Evolutionary conservation across 2,888 invertebrate genomes (phyloP).

Genomic region (Eurytoma californica): DNA sequence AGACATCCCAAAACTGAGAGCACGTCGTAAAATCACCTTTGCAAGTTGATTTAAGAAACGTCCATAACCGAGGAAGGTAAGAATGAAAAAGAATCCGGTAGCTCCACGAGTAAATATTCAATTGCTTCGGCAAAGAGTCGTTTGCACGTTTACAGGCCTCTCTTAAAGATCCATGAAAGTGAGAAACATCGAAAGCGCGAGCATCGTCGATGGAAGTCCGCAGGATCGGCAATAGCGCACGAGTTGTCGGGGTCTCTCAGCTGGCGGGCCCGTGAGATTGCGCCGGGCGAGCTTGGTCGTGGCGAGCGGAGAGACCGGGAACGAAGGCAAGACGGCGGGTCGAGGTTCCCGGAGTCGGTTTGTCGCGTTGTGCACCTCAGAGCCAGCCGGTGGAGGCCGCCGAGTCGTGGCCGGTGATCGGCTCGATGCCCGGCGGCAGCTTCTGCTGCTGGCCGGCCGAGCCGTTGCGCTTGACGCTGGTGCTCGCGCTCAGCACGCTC

Average conservation of each 20-base stretch:
- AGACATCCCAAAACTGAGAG: too few relatives aligned
- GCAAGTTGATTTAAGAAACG: too few relatives aligned
- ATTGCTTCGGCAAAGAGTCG: too few relatives aligned
- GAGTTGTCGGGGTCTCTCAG: neutral
- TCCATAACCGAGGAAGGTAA: too few relatives aligned
- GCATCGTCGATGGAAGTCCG: conserved; percentile 8
- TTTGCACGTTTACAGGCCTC: too few relatives aligned
- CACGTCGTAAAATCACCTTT: too few relatives aligned
- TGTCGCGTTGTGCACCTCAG: conserved; percentile 65
- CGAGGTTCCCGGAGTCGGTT: conserved; percentile 40
- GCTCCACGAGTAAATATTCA: too few relatives aligned
- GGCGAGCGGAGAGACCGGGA: conserved; percentile 53
- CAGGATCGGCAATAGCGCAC: conserved; percentile 9
- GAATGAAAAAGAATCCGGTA: too few relatives aligned
- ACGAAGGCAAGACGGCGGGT: conserved; percentile 66
- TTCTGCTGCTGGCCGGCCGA: conserved; percentile 77
- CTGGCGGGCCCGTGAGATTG: neutral
- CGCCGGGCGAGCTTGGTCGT: neutral
- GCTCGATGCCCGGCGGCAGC: conserved; percentile 82
- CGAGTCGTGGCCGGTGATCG: conserved; percentile 84
- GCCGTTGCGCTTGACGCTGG: conserved; percentile 75
- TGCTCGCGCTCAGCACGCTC: conserved; percentile 72
- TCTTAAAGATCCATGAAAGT: neutral
- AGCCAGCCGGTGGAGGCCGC: conserved; percentile 84
- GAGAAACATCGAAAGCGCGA: neutral